Evolutionary conservation across 2,113 vertebrate species (phyloP).

Genomic region (Hydrochoerus hydrochaeris): DNA sequence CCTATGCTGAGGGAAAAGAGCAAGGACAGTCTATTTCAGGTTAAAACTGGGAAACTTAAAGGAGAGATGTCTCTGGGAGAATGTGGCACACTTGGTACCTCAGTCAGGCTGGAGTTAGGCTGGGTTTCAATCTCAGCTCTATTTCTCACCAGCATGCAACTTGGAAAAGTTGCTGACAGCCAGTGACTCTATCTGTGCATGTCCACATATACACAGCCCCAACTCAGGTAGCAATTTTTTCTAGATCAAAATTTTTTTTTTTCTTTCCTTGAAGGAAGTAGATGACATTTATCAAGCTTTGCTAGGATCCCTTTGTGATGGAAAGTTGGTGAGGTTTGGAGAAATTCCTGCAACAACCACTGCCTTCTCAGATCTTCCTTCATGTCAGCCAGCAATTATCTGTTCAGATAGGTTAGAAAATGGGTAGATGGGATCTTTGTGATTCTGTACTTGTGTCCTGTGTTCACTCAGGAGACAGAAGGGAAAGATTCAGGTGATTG

Average conservation of each 20-base stretch:
- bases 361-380: not conserved
- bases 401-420: not conserved
- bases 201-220: not conserved
- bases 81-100: rapidly evolving
- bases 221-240: not conserved
- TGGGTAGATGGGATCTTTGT: not conserved
- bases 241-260: not conserved
- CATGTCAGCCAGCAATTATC: not conserved
- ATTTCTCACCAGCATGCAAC: not conserved
- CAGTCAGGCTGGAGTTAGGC: not conserved
- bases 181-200: rapidly evolving
- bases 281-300: not conserved
- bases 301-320: not conserved
- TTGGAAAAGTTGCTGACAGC: not conserved
- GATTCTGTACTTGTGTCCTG: not conserved
- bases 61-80: not conserved
- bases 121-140: not conserved
- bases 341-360: not conserved
- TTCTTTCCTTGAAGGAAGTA: not conserved
- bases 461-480: not conserved
- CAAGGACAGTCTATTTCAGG: not conserved
- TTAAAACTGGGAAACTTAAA: not conserved
- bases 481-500: too few relatives aligned
- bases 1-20: not conserved
- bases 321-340: not conserved